Evolutionary conservation across 1,140 invertebrate species (phyloP).

Genomic region (Aphidius gifuensis): DNA sequence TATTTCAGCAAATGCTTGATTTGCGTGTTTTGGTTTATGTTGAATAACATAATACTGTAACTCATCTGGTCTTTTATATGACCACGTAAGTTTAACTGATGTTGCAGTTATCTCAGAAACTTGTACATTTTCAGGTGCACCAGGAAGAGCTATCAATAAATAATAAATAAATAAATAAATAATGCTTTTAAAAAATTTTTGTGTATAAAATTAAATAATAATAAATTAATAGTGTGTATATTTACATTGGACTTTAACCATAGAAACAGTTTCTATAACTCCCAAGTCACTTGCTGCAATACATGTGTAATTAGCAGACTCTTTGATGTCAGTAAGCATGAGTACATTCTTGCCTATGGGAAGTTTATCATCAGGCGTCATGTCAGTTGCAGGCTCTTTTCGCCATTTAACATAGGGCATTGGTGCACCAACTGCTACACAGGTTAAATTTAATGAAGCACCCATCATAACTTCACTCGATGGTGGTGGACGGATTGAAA

Average conservation of each 20-base stretch:
- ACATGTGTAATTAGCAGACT: constrained; percentile 95
- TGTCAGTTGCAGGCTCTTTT: constrained; percentile 73
- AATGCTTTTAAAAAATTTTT: too few species aligned
- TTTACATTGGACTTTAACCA: constrained; percentile 95
- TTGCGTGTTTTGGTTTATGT: constrained; percentile 88
- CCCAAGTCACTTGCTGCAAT: constrained; percentile 92
- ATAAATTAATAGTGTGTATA: constrained; percentile 25
- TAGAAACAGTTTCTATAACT: constrained; percentile 79
- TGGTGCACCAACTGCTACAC: constrained; percentile 93
- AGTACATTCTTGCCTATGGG: constrained; percentile 85
- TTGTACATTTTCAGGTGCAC: constrained; percentile 80
- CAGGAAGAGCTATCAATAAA: constrained; percentile 72
- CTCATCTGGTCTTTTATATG: constrained; percentile 79
- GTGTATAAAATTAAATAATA: background rate
- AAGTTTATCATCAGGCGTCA: constrained; percentile 82
- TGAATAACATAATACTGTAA: constrained; percentile 92
- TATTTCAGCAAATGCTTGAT: constrained; percentile 78
- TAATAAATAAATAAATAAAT: background rate
- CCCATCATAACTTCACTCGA: constrained; percentile 87
- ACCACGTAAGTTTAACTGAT: constrained; percentile 87
- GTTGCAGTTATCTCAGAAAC: constrained; percentile 91
- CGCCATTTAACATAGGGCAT: constrained; percentile 98
- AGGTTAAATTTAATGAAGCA: constrained; percentile 86
- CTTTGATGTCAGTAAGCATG: constrained; percentile 78
- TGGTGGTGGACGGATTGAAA: constrained; percentile 83